These are phyloP conservation scores for Calidris pygmaea DNA, from an alignment of 2,113 vertebrate genomes.

Conservation along the genomic window DNA sequence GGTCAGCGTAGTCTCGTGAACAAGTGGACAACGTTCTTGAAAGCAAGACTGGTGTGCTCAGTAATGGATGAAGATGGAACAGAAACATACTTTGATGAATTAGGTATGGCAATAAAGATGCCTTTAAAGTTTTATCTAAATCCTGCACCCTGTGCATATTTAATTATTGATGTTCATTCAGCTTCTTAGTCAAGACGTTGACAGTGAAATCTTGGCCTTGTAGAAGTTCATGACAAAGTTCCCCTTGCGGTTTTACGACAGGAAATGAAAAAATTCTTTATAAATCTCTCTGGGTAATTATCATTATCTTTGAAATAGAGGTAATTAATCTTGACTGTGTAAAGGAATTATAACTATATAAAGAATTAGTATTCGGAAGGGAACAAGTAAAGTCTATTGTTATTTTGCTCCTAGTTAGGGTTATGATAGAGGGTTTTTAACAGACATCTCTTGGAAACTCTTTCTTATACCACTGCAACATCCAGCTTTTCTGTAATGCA, in stretches of 20 bases:
- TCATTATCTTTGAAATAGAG: background rate
- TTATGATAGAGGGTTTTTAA: background rate
- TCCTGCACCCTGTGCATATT: background rate
- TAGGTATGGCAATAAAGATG: constrained; percentile 77
- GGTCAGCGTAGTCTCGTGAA: constrained; percentile 97
- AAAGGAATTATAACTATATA: background rate
- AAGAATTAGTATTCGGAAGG: background rate
- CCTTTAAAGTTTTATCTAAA: background rate
- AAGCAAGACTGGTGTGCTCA: constrained; percentile 94
- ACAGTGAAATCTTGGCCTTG: background rate
- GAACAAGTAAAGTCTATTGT: background rate
- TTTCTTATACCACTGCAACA: background rate
- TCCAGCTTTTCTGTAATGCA: background rate
- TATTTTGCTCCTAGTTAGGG: background rate
- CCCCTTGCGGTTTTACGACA: background rate
- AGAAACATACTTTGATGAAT: constrained; percentile 94
- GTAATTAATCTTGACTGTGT: background rate
- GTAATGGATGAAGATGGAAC: constrained; percentile 95
- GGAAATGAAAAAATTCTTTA: background rate
- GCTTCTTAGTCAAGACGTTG: background rate
- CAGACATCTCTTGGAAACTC: background rate
- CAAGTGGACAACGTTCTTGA: constrained; percentile 98
- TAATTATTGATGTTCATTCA: background rate
- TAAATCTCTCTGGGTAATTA: background rate
- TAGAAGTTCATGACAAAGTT: background rate